Evolutionary conservation across 2,888 invertebrate genomes (phyloP).

Genomic region (Sthenelais limicola): DNA sequence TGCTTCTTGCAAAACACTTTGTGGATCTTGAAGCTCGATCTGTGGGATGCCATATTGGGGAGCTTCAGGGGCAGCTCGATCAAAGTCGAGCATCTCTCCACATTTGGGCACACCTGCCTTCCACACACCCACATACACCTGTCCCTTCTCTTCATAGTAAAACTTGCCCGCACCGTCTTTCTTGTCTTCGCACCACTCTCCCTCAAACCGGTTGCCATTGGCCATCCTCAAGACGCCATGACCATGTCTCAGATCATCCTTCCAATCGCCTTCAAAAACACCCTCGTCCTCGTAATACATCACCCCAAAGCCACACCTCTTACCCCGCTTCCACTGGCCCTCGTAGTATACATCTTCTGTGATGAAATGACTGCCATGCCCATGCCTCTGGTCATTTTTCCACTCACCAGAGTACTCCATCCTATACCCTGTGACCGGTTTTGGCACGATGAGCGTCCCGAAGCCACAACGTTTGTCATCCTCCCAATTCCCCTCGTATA

Average conservation of each 20-base stretch:
- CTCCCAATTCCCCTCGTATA: slow-evolving; percentile 72
- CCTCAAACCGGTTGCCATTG: slow-evolving; percentile 18
- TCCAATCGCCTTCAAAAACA: slow-evolving; percentile 23
- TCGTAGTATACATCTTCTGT: slow-evolving; percentile 9
- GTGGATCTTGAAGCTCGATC: slow-evolving; percentile 3
- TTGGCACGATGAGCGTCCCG: slow-evolving; percentile 68
- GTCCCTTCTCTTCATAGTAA: slow-evolving; percentile 21
- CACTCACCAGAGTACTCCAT: slow-evolving; percentile 32
- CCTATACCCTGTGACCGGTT: slow-evolving; percentile 41
- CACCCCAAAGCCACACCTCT: slow-evolving; percentile 16
- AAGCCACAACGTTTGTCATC: slow-evolving; percentile 69
- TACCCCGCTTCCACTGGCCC: slow-evolving; percentile 23
- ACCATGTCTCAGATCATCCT: background rate
- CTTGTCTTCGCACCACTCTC: slow-evolving; percentile 1
- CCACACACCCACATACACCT: slow-evolving; percentile 34
- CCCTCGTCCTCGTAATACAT: slow-evolving; percentile 7
- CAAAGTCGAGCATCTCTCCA: slow-evolving; percentile 9
- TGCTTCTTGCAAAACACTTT: background rate
- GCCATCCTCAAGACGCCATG: slow-evolving; percentile 5
- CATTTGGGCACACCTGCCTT: slow-evolving; percentile 12
- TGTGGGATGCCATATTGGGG: slow-evolving; percentile 21
- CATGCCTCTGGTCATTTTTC: background rate
- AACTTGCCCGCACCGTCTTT: slow-evolving; percentile 24
- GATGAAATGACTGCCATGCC: slow-evolving; percentile 21
- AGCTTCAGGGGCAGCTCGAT: background rate